Base-by-base conservation (phyloP, 1,140 invertebrate species). In the Phymorhynchus buccinoides region DNA sequence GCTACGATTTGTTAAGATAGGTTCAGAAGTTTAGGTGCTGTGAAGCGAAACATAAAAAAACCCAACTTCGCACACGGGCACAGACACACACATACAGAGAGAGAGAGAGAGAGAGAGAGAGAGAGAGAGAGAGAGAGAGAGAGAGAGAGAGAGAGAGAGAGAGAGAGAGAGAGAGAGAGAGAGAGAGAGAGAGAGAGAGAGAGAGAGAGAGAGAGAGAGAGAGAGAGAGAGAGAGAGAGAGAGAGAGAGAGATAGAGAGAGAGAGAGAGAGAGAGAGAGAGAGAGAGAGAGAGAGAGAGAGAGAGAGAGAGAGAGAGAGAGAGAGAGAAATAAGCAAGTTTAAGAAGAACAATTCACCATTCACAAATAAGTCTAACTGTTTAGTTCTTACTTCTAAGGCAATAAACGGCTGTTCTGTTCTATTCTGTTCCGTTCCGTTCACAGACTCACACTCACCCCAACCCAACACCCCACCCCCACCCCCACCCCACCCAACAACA, bases 91-190 rank as follows among this genome's bases (percentile, higher is more conserved):
- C n/a, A n/a, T n/a, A n/a, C n/a, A n/a, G 56, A 12, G 56, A 12
- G 56, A 12, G 56, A 12, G 56, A 12, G 56, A 12, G 56, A 12
- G 56, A 12, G 56, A 12, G 56, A 12, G 56, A 12, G 56, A 12
- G 56, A 62, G 56, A 12, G 56, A 62, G 56, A 62, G 56, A 22
- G 56, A 62, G 56, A 62, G 56, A 62, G 56, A 62, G 56, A 62
- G 56, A 62, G 56, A 22, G 56, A 22, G 56, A 22, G 56, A 22
- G 56, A 22, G 56, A 22, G 56, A 22, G 48, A 2, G 0, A 52
- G 48, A 52, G 48, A 52, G 12, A 18, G 48, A 52, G 48, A 52
- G 12, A 18, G 48, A 18, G 48, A 52, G 12, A 52, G 2, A 52
- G 48, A 52, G 12, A 52, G 48, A 52, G 12, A 52, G 12, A 52